phyloP scores from a whole-genome alignment of 2,797 vertebrate genomes.

The Tangara arthus region DNA sequence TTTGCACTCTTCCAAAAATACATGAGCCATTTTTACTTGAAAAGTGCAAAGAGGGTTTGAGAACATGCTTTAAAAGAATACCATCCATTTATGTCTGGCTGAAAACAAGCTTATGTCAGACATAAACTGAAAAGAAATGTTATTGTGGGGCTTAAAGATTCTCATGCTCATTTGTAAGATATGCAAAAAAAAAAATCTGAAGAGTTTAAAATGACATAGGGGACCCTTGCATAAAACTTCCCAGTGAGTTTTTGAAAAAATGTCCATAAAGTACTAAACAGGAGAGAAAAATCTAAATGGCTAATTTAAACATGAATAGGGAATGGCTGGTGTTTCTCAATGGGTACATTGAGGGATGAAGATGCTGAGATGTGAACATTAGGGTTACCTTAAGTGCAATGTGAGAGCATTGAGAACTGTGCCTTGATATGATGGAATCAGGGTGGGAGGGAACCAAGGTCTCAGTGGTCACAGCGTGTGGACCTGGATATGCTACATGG shows the following conservation, averaged over 20 bases:
- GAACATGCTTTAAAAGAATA: not conserved
- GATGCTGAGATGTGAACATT: not conserved
- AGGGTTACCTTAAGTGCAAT: rapidly evolving
- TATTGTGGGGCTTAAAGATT: not conserved
- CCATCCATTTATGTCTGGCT: not conserved
- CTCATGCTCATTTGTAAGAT: not conserved
- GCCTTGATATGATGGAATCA: not conserved
- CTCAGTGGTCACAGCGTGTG: not conserved
- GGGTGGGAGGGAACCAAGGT: not conserved
- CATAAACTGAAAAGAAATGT: not conserved
- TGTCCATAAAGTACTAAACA: not conserved
- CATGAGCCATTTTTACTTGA: conserved; percentile 17
- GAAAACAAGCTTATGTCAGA: not conserved
- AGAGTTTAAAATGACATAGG: not conserved
- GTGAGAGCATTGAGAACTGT: not conserved
- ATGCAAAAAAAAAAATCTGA: not conserved
- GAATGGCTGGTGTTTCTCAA: rapidly evolving
- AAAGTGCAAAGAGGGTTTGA: conserved; percentile 18
- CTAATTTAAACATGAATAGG: not conserved
- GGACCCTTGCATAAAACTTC: not conserved
- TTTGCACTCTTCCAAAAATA: conserved; percentile 35
- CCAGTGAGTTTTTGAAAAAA: not conserved
- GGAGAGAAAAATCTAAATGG: not conserved
- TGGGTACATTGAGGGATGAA: not conserved
- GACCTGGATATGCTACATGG: rapidly evolving